phyloP scores from a whole-genome alignment of 2,797 vertebrate genomes.

The Babyrousa celebensis region DNA sequence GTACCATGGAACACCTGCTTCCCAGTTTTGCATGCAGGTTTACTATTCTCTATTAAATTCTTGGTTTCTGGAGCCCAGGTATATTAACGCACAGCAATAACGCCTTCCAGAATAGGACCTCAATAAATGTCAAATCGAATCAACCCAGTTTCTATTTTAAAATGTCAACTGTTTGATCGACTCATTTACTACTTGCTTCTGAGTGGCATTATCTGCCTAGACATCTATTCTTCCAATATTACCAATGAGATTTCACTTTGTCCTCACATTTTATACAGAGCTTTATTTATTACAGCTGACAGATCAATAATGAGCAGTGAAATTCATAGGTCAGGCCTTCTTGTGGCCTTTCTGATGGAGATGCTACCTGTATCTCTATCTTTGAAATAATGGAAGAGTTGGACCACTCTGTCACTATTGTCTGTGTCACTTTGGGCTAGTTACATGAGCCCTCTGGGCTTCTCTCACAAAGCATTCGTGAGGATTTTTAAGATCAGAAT shows the following conservation, averaged over 20 bases:
- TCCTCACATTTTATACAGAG: constrained; percentile 30
- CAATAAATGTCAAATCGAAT: constrained; percentile 42
- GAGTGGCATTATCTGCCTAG: constrained; percentile 45
- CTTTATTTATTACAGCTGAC: constrained; percentile 62
- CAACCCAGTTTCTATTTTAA: constrained; percentile 67
- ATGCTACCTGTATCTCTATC: neutral
- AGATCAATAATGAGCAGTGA: neutral
- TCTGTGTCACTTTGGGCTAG: neutral
- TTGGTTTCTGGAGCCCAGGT: constrained; percentile 36
- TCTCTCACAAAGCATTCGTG: neutral
- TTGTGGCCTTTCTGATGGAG: neutral
- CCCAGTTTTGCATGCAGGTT: neutral
- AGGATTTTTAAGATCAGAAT: neutral
- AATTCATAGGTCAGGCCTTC: neutral
- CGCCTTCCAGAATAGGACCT: constrained; percentile 52
- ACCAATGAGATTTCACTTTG: constrained; percentile 42
- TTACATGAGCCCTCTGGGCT: neutral
- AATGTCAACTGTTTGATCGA: constrained; percentile 63
- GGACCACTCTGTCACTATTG: neutral
- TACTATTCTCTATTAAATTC: neutral
- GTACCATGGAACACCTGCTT: neutral
- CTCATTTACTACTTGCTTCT: constrained; percentile 64
- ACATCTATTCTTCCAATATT: constrained; percentile 31
- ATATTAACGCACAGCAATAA: neutral
- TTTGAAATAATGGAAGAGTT: constrained; percentile 1